Base-by-base conservation (phyloP, 2,113 vertebrate genomes). In the Lagenorhynchus albirostris region DNA sequence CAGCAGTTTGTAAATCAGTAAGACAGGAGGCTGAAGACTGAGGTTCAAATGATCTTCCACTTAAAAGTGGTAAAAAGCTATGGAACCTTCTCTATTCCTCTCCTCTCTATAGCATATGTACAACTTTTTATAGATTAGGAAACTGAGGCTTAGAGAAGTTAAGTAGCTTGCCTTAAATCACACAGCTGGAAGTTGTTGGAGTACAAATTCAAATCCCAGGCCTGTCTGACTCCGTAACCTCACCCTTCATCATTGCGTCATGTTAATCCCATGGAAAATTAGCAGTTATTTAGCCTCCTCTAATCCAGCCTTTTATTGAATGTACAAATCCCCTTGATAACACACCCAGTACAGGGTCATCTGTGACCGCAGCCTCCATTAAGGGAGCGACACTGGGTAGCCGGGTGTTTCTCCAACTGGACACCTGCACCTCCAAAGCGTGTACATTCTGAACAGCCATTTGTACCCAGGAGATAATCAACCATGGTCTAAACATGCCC, bases 71-170 rank as follows among this genome's bases (percentile, higher is more conserved):
- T 98, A 25, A 74, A 36, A 82, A 97, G 62, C 95, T 97, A 89
- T 95, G 86, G 97, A 98, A 98, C 98, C 97, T 2, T 98, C 53
- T 92, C 33, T 99, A 99, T 98, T 97, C 93, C 77, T 79, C 62
- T 98, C 76, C 31, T 77, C 98, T 98, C 97, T 96, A 97, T 97
- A 97, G 94, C 98, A 98, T 96, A 98, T 99, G 98, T 99, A 99
- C 99, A 99, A 98, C 62, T 50, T 55, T 81, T 85, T 67, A 63
- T 47, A 41, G 8, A 38, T n/a, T 33, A 74, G n/a, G 68, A 95
- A 82, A 80, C 33, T n/a, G 18, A 93, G 47, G 20, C 26, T 85
- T 68, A 81, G 53, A 36, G 38, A 96, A 79, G 6, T 93, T 85
- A 76, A 73, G 23, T 65, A n/a, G 50, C 55, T 63, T 86, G 21